Conservation (phyloP, 2,113 vertebrate species). For the Henicopernis longicauda region DNA sequence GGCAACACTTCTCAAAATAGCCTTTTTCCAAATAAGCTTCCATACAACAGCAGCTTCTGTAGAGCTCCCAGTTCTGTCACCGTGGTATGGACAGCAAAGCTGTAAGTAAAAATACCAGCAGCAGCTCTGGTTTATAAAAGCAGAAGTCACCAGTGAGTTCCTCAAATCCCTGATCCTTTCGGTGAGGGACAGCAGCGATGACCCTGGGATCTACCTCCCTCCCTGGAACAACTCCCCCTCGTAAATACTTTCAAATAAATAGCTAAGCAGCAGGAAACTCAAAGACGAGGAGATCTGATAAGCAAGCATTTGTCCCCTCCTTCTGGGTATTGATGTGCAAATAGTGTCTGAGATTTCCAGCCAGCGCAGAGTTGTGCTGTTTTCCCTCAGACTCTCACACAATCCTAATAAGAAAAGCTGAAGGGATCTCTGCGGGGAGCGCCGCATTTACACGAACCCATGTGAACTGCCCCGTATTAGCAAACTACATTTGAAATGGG, state of each 20-base stretch:
- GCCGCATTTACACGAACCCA: background rate
- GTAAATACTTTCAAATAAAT: accelerated
- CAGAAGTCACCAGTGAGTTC: background rate
- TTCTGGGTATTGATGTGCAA: background rate
- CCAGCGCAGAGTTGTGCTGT: background rate
- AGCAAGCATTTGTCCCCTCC: background rate
- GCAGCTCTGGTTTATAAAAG: background rate
- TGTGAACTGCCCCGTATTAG: background rate
- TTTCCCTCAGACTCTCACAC: background rate
- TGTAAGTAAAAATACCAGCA: background rate
- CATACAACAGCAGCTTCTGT: background rate
- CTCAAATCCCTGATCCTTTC: background rate
- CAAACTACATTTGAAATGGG: background rate
- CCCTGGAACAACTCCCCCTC: background rate
- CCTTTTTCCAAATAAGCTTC: background rate
- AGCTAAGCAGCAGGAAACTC: background rate
- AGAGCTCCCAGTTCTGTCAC: background rate
- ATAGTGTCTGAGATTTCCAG: background rate
- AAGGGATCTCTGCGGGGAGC: background rate
- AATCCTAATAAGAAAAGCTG: background rate
- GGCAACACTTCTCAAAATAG: background rate
- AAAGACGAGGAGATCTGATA: background rate
- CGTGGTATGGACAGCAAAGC: background rate
- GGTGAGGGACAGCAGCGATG: background rate
- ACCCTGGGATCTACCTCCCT: background rate